Conservation (phyloP, 23 tunicate species). For the Halocynthia aurantium region DNA sequence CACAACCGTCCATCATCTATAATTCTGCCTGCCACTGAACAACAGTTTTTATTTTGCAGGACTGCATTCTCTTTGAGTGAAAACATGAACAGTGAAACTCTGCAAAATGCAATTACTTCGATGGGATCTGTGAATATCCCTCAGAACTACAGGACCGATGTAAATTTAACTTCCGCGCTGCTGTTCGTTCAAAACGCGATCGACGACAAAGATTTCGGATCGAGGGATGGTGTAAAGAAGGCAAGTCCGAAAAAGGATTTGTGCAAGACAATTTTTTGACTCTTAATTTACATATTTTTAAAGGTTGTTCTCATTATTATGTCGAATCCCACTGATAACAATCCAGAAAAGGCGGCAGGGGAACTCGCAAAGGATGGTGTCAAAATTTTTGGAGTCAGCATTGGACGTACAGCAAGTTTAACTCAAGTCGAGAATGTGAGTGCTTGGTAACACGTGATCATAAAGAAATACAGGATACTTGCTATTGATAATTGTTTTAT, state of each 20-base stretch:
- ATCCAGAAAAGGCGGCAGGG: not conserved
- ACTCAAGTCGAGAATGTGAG: constrained; percentile 9
- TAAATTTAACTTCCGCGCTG: too few relatives aligned
- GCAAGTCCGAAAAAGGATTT: not conserved
- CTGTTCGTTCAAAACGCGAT: too few relatives aligned
- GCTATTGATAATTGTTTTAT: not conserved
- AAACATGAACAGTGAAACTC: too few relatives aligned
- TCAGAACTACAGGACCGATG: too few relatives aligned
- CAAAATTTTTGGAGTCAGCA: constrained; percentile 15
- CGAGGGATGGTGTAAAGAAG: not conserved
- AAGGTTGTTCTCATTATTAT: constrained; percentile 13
- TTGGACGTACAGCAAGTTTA: constrained; percentile 17
- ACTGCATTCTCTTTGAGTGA: too few relatives aligned
- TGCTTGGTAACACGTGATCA: not conserved
- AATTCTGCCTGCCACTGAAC: too few relatives aligned
- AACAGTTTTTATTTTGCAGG: too few relatives aligned
- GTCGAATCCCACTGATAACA: constrained; percentile 19
- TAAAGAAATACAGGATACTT: not conserved
- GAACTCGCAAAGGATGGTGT: constrained; percentile 3
- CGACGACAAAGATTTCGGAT: too few relatives aligned
- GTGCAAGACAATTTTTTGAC: not conserved
- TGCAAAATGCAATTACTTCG: too few relatives aligned
- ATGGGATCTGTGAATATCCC: too few relatives aligned
- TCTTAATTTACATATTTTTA: not conserved
- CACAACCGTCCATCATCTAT: too few relatives aligned